Evolutionary conservation across 2,888 invertebrate genomes (phyloP), one percentile per base, ranked within the genome.

Genomic region (Caenorhabditis sinica): DNA sequence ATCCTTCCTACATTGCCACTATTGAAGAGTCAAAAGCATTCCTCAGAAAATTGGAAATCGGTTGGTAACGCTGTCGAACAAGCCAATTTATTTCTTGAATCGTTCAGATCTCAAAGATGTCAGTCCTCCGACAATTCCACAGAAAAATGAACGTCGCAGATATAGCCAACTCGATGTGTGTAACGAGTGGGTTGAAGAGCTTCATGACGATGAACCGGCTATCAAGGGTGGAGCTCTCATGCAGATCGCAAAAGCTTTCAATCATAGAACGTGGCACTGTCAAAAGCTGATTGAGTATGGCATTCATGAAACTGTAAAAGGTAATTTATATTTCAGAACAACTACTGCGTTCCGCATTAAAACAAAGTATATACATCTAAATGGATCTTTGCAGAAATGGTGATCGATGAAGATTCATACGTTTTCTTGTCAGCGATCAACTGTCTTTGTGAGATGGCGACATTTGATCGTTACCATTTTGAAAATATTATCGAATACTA

Each of bases 401-500:
- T 89, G 9, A 40, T 25, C 0, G 81, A 89, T 49, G 65, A 66
- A 9, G 91, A 91, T 79, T 89, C 89, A 25, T 91, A 90, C 74
- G 89, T 91, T 8, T 91, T 76, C 69, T 77, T 91, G 66, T 76
- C 90, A 6, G 89, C 90, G 5, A 88, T 91, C 69, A 91, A 90
- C 72, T 83, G 87, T 28, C 71, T 91, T 23, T 89, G 89, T 25
- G 90, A 91, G 74, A 83, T 91, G 58, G 86, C 87, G 1, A 76
- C 63, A 60, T 87, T 75, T 72, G 82, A 90, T 45, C 61, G 77
- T 9, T 68, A 74, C 11, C 80, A 71, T 60, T 83, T 91, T 23
- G 76, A 77, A 1, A 51, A 68, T 4, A 20, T 89, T n/a, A 74
- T 91, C 43, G 74, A 86, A 11, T 69, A 86, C 28, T 90, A 88